Evolutionary conservation across 2,888 invertebrate species (phyloP), one percentile per base, ranked within the genome.

Genomic region (Lasioglossum calceatum): DNA sequence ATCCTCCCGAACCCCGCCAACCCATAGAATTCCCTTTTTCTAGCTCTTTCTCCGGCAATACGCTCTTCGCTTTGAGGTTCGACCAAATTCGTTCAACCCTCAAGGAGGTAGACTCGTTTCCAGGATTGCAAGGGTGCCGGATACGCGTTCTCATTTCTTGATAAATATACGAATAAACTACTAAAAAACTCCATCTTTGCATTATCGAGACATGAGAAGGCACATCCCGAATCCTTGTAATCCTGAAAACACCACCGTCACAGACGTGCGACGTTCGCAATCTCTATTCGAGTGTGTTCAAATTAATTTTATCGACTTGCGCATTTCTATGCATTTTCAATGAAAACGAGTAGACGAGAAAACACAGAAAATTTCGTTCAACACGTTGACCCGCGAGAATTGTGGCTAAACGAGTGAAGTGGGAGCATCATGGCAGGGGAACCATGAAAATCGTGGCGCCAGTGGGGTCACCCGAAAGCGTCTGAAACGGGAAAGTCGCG

Each of bases 401-500:
- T 1, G 23, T 12, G n/a, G 19, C 23, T 10, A 2, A 70, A 70
- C 19, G 1, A 8, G 27, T 0, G 58, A 27, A 64, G 44, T 32
- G 19, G 50, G 50, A 70, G 19, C 14, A n/a, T 16, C 19, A 2
- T 36, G 32, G 12, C 42, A 14, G 19, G 77, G 81, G 14, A 79
- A 76, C 64, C 87, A 74, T 84, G 84, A 90, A 83, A 80, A 83
- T 86, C 58, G 81, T 85, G 89, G 90, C 89, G 89, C 87, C 87
- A 76, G 78, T 87, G 81, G 84, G 81, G 85, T 84, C 85, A 72
- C 42, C 50, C 70, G 70, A 81, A 74, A 77, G 72, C 83, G 76
- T 82, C 82, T n/a, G 64, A 77, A 72, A 78, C 79, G 87, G 90
- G 85, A 87, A 89, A 89, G 77, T 76, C 83, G 88, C 86, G 88